Evolutionary conservation across 2,797 vertebrate genomes (phyloP), one percentile per base, ranked within the genome.

Genomic region (Varecia variegata): DNA sequence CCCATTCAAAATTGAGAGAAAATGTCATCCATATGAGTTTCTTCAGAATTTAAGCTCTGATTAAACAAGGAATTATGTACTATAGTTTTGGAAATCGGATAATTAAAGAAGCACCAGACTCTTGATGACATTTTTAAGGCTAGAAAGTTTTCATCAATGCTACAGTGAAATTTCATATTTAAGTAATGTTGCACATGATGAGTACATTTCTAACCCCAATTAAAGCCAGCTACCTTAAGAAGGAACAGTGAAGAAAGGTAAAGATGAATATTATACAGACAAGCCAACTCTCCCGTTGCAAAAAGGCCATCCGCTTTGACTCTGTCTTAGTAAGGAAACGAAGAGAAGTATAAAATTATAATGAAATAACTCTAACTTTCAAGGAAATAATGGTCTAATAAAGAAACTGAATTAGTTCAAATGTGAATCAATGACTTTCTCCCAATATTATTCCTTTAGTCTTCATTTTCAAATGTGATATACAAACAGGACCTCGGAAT

Each of bases 21-120:
- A 98, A 98, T 98, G 98, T 98, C 98, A 98, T 97, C 97, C 97
- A 95, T 97, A 97, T 97, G 98, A 98, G 62, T 97, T 97, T 98
- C 98, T 98, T 98, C 95, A 97, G 98, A 97, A 97, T 98, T 97
- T 98, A 98, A 98, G 98, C 97, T 98, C 97, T 98, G 98, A 98
- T 98, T 98, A 98, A 90, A 96, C 87, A 98, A 97, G 96, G 98
- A 98, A 98, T 99, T 98, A 98, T 85, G 93, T 88, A 97, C 90
- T 97, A 94, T 97, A 98, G 97, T 97, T 98, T 98, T 97, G 76
- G 94, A 98, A 98, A 98, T 98, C 68, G 97, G 97, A 98, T 98
- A 98, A 98, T 98, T 98, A 98, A 98, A 97, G 89, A 67, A 96
- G 81, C 84, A 94, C 96, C 40, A 95, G 91, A 94, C 71, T 96